phyloP scores from a whole-genome alignment of 2,888 invertebrate genomes.

The Psylliodes chrysocephalus region DNA sequence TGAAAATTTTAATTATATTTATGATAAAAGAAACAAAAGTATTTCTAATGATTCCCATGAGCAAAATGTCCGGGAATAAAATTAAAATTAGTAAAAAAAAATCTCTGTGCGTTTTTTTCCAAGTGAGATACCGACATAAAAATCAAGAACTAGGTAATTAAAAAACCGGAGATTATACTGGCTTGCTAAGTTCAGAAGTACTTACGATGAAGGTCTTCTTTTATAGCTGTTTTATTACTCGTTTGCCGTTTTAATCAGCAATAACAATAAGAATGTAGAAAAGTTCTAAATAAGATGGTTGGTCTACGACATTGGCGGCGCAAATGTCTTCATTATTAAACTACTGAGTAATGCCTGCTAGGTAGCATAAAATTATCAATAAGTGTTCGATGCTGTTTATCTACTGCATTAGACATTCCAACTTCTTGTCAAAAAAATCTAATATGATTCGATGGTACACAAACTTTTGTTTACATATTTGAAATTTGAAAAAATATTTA shows the following conservation, averaged over 20 bases:
- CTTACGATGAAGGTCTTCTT: conserved; percentile 43
- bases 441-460: too few species aligned
- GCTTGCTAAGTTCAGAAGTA: conserved; percentile 38
- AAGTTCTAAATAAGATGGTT: conserved; percentile 21
- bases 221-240: conserved; percentile 49
- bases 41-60: not conserved
- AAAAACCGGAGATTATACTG: conserved; percentile 9
- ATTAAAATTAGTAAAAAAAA: not conserved
- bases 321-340: not conserved
- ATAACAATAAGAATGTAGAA: conserved; percentile 21
- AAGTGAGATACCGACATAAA: conserved; percentile 34
- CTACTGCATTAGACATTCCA: too few species aligned
- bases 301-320: conserved; percentile 4
- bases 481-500: too few species aligned
- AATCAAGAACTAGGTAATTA: conserved; percentile 32
- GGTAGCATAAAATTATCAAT: not conserved
- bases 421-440: too few species aligned
- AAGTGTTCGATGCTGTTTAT: too few species aligned
- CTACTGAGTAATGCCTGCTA: not conserved
- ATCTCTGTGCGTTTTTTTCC: not conserved
- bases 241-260: conserved; percentile 33
- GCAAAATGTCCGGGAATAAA: not conserved
- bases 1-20: too few species aligned
- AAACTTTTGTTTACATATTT: too few species aligned
- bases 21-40: not conserved